phyloP scores from a whole-genome alignment of 2,113 vertebrate genomes.

The Pholis gunnellus region DNA sequence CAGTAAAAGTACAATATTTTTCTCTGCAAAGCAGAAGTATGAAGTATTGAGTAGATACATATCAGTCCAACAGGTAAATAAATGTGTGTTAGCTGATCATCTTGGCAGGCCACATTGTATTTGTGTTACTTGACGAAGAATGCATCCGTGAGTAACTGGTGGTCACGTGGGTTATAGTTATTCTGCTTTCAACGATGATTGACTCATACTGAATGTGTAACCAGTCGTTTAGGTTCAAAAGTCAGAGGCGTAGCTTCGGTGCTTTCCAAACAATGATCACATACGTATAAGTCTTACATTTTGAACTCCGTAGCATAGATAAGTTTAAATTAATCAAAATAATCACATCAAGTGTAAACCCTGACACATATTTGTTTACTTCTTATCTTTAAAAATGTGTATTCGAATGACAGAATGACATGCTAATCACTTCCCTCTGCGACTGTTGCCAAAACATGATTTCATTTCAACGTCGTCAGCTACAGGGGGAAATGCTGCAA shows the following conservation, averaged over 20 bases:
- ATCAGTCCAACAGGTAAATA: neutral
- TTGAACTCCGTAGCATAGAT: neutral
- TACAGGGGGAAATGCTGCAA: slow-evolving; percentile 12
- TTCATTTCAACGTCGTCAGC: neutral
- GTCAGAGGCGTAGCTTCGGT: neutral
- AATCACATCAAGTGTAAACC: neutral
- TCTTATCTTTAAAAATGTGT: neutral
- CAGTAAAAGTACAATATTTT: neutral
- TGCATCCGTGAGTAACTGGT: neutral
- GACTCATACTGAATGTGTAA: slow-evolving; percentile 36
- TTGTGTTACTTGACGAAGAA: no score
- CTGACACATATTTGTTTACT: neutral
- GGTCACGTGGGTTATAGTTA: neutral
- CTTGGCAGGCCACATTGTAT: neutral
- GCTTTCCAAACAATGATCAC: neutral
- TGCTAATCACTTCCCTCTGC: neutral
- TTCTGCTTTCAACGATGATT: slow-evolving; percentile 32
- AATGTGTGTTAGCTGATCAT: neutral
- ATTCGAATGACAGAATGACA: neutral
- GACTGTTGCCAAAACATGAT: neutral
- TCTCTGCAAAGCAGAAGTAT: neutral
- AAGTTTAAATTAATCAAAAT: neutral
- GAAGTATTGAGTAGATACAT: no score
- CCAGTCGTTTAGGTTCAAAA: slow-evolving; percentile 23
- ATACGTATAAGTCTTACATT: neutral